A percentile compares a stretch with the other conserved stretches of the same genome.
Conservation (phyloP, 2,797 vertebrate genomes). For the Sebastiscus albofasciatus region DNA sequence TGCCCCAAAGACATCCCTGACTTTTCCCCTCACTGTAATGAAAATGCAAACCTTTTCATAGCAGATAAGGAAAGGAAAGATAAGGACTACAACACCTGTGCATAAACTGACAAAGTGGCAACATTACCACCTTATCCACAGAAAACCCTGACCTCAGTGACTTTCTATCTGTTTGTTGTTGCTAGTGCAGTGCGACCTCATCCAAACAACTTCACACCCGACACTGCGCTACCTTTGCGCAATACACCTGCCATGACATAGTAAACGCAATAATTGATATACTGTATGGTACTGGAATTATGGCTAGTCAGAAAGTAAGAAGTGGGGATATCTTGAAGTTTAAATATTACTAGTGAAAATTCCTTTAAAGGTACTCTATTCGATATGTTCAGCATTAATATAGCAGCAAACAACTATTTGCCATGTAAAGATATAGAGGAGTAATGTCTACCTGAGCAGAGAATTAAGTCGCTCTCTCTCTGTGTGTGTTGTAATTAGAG, state of each 20-base stretch:
- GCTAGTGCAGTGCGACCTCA: background rate
- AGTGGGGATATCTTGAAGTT: background rate
- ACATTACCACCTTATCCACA: background rate
- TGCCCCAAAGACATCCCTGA: background rate
- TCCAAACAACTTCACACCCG: background rate
- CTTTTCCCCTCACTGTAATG: background rate
- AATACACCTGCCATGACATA: background rate
- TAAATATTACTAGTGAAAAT: background rate
- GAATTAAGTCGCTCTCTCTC: background rate
- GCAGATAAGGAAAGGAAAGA: background rate
- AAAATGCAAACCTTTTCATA: slow-evolving; percentile 1
- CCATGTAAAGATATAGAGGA: background rate
- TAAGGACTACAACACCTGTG: background rate
- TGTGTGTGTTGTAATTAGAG: no score
- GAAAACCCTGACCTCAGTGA: background rate
- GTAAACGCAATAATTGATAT: background rate
- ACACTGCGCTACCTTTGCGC: background rate
- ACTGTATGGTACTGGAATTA: background rate
- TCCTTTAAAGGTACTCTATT: no score
- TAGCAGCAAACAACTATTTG: background rate
- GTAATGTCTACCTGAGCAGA: background rate
- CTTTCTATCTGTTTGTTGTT: background rate
- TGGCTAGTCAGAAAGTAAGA: background rate
- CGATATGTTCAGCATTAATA: background rate
- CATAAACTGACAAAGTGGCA: background rate